phyloP scores from a whole-genome alignment of 35 echinoderm and acorn worm genomes.

The Chiridota heheva region DNA sequence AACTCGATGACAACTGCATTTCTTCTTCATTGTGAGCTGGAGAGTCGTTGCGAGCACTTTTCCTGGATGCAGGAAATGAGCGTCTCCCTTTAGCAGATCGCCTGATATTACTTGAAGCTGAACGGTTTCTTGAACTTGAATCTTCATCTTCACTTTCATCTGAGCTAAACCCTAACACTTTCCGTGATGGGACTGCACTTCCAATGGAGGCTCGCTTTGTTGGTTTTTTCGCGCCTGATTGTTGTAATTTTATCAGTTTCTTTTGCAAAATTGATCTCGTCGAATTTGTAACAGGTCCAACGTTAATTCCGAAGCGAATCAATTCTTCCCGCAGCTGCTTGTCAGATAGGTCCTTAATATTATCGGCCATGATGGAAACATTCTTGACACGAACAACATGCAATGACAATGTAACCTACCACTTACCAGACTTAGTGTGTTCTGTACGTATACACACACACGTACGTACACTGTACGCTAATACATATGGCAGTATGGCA shows the following conservation, averaged over 20 bases:
- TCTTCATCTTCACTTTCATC: conserved; percentile 62
- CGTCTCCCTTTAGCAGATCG: conserved; percentile 27
- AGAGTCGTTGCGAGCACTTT: no score
- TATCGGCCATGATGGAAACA: conserved; percentile 2
- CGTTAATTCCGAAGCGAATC: conserved; percentile 21
- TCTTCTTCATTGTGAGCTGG: no score
- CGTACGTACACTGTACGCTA: no score
- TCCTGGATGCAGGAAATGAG: neutral
- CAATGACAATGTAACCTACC: no score
- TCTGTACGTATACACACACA: no score
- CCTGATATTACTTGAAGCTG: neutral
- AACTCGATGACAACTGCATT: neutral
- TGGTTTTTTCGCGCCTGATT: conserved; percentile 36
- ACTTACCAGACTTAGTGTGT: no score
- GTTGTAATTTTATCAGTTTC: conserved; percentile 45
- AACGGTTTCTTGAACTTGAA: conserved; percentile 5
- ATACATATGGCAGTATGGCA: no score
- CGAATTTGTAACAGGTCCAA: conserved; percentile 43
- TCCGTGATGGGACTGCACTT: conserved; percentile 38
- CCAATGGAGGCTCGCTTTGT: conserved; percentile 6
- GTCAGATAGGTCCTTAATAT: conserved; percentile 46
- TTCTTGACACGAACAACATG: no score
- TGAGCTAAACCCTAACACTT: conserved; percentile 59
- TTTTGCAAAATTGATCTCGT: conserved; percentile 45
- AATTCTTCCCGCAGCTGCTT: conserved; percentile 44